phyloP scores from a whole-genome alignment of 2,113 vertebrate genomes.

The Cyphomyrus discorhynchus region DNA sequence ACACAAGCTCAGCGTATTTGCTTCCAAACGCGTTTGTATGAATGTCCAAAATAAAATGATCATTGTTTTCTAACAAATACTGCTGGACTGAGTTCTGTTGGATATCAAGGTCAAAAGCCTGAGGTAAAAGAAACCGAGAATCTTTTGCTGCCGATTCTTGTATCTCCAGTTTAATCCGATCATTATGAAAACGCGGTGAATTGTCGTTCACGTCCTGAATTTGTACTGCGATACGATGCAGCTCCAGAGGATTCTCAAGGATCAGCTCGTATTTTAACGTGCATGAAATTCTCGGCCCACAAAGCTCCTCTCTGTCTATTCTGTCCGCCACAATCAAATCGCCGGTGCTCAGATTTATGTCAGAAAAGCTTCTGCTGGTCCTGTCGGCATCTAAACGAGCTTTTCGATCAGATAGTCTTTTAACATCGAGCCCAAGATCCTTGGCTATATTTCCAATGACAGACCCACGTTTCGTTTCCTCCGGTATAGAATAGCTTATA shows the following conservation, averaged over 20 bases:
- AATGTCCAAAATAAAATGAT: constrained; percentile 43
- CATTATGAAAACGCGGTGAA: constrained; percentile 27
- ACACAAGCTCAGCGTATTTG: constrained; percentile 46
- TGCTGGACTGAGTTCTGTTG: constrained; percentile 49
- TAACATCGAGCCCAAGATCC: not conserved
- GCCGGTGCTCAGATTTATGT: constrained; percentile 27
- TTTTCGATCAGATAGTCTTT: not conserved
- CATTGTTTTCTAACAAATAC: constrained; percentile 39
- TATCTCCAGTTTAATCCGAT: constrained; percentile 43
- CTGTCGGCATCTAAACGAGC: constrained; percentile 44
- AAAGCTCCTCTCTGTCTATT: constrained; percentile 22
- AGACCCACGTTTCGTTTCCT: constrained; percentile 48
- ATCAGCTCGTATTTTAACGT: constrained; percentile 50
- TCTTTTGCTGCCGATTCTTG: constrained; percentile 47
- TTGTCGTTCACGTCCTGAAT: constrained; percentile 63
- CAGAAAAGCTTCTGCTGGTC: constrained; percentile 43
- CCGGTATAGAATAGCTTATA: constrained; percentile 47
- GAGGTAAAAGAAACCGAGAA: constrained; percentile 45
- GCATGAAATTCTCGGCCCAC: constrained; percentile 25
- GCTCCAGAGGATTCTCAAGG: constrained; percentile 42
- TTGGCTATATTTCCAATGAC: not conserved
- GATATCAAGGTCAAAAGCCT: constrained; percentile 54
- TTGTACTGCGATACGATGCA: constrained; percentile 39
- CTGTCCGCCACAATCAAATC: not conserved
- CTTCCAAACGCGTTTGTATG: constrained; percentile 38